Evolutionary conservation across 1,140 invertebrate genomes (phyloP), one percentile per base, ranked within the genome.

Genomic region (Laupala kohalensis): DNA sequence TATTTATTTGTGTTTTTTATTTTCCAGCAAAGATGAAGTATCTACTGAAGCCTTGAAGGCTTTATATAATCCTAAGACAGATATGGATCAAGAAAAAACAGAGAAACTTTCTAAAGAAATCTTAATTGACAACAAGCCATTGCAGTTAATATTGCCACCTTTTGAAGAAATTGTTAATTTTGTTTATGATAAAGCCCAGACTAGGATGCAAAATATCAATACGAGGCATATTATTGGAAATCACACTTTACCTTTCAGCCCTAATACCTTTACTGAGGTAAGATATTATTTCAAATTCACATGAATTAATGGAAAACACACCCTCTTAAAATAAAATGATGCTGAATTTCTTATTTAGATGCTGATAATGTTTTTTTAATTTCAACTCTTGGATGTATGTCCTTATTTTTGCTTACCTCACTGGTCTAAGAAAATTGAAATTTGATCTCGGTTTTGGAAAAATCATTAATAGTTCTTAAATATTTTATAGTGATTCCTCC

Each of bases 21-120:
- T 53, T 78, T 80, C 62, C 75, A 90, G 89, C 27, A 91, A 92
- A 81, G 89, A 90, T 72, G 92, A 93, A 77, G 88, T 93, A 6
- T 86, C 86, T 72, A 81, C 82, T 19, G 90, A 92, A 81, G 90
- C 91, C 19, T 78, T 86, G 63, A 89, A 89, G 81, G 85, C 86
- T 74, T 78, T 92, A 2, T 92, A 91, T 77, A 86, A 86, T 0
- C 4, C 65, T 29, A 67, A 63, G n/a, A 15, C 26, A 24, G 29
- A 68, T 19, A 5, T 1, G 5, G 24, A 68, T 28, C 27, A 67
- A 81, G n/a, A n/a, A n/a, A n/a, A n/a, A n/a, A n/a, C n/a, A n/a
- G 81, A 68, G 78, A 80, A 25, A 81, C 87, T 72, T 80, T 81
- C 75, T 84, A 78, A 69, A 83, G 85, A 76, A 71, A 78, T 75